A percentile compares a stretch with the other conserved stretches of the same genome.
phyloP scores from a whole-genome alignment of 2,113 vertebrate genomes.

The Corythaixoides concolor region DNA sequence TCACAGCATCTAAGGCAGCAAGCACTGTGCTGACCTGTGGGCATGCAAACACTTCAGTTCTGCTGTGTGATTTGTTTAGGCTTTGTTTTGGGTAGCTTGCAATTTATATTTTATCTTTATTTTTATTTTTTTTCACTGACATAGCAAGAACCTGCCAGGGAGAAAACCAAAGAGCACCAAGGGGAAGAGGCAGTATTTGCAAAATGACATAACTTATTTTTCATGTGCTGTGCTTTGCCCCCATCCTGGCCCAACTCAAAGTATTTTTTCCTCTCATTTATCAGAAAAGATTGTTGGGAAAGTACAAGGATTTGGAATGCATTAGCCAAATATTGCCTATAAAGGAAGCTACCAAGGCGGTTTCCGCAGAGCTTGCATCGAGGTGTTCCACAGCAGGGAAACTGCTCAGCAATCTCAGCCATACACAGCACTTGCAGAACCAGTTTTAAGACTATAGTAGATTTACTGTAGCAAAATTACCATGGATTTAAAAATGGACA shows the following conservation, averaged over 20 bases:
- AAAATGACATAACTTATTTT: background rate
- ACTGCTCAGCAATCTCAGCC: background rate
- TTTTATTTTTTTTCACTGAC: background rate
- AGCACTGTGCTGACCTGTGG: fast-evolving
- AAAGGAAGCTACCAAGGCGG: background rate
- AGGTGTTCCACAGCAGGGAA: background rate
- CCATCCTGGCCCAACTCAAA: background rate
- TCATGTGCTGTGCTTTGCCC: background rate
- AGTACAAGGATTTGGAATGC: background rate
- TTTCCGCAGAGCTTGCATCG: background rate
- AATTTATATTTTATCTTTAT: background rate
- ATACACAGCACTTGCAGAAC: background rate
- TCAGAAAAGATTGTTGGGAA: background rate
- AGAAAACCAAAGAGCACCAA: background rate
- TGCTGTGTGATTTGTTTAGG: background rate
- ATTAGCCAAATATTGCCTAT: background rate
- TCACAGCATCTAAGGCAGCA: background rate
- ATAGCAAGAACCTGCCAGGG: background rate
- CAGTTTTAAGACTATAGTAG: background rate
- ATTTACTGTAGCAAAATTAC: background rate
- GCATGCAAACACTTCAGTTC: background rate
- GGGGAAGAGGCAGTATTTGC: background rate
- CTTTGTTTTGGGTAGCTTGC: background rate
- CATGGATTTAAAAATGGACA: background rate
- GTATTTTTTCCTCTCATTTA: background rate